Evolutionary conservation across 2,797 vertebrate genomes (phyloP).

Genomic region (Sebastes cheni): DNA sequence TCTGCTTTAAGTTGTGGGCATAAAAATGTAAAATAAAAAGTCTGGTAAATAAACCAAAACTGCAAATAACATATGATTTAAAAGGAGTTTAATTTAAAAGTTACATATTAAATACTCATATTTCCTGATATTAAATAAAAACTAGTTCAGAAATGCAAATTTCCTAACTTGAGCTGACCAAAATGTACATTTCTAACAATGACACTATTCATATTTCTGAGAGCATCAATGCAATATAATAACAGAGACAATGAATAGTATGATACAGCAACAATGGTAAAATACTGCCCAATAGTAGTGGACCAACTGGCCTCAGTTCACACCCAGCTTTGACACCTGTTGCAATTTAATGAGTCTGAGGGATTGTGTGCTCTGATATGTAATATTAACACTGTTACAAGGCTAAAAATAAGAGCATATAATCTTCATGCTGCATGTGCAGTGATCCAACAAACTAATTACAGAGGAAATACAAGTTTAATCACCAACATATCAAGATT

Average conservation of each 20-base stretch:
- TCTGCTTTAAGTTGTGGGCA: background rate
- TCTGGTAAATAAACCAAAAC: background rate
- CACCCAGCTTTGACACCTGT: slow-evolving; percentile 6
- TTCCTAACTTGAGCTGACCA: background rate
- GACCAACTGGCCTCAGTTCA: background rate
- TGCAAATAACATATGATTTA: background rate
- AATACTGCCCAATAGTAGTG: background rate
- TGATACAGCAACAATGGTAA: background rate
- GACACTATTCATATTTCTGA: background rate
- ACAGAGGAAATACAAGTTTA: background rate
- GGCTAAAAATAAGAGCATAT: slow-evolving; percentile 22
- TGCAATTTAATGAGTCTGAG: slow-evolving; percentile 8
- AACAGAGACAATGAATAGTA: background rate
- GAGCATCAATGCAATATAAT: background rate
- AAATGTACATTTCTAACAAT: background rate
- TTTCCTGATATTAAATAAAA: background rate
- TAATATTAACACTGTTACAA: slow-evolving; percentile 16
- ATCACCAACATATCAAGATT: background rate
- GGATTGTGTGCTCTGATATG: background rate
- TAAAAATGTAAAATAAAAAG: background rate
- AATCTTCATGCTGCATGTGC: background rate
- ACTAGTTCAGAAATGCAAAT: background rate
- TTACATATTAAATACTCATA: background rate
- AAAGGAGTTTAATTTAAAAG: background rate
- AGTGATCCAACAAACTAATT: background rate